These are phyloP conservation scores for Microctenopoma steveboyesi DNA, from an alignment of 2,797 vertebrate genomes.

Conservation along the genomic window DNA sequence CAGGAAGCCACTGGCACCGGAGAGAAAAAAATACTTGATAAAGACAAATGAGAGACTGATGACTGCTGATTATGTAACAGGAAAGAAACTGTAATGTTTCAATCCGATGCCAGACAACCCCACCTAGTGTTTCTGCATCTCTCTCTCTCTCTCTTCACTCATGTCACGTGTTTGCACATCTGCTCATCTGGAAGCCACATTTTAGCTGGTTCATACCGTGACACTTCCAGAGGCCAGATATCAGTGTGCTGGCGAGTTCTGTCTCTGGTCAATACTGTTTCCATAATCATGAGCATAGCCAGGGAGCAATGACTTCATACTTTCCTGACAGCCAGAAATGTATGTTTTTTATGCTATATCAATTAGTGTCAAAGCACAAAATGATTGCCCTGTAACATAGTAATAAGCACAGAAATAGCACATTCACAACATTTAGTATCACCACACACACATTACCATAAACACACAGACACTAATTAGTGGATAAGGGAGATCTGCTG, in stretches of 20 bases:
- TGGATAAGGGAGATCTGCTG: conserved; percentile 18
- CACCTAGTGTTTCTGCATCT: conserved; percentile 22
- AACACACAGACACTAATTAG: conserved; percentile 16
- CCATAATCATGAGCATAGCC: conserved; percentile 62
- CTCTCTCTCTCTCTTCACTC: background rate
- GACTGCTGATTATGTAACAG: conserved; percentile 24
- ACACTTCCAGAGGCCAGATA: conserved; percentile 43
- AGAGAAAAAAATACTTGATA: conserved; percentile 3
- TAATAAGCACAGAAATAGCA: background rate
- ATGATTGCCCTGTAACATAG: conserved; percentile 2
- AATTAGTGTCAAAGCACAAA: conserved; percentile 30
- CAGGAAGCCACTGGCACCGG: background rate
- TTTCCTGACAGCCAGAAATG: conserved; percentile 49
- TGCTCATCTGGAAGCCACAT: conserved; percentile 65
- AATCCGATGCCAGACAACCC: conserved; percentile 33
- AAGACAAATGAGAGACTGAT: conserved; percentile 9
- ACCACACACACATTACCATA: background rate
- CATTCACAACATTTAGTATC: conserved; percentile 1
- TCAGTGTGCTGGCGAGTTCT: conserved; percentile 27
- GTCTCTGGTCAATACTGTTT: conserved; percentile 43
- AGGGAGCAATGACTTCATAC: conserved; percentile 64
- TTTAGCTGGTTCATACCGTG: conserved; percentile 26
- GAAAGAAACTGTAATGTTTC: conserved; percentile 32
- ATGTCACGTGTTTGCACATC: conserved; percentile 38
- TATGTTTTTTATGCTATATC: conserved; percentile 30